Base-by-base conservation (phyloP, 2,888 invertebrate genomes). In the Temnothorax ravouxi region DNA sequence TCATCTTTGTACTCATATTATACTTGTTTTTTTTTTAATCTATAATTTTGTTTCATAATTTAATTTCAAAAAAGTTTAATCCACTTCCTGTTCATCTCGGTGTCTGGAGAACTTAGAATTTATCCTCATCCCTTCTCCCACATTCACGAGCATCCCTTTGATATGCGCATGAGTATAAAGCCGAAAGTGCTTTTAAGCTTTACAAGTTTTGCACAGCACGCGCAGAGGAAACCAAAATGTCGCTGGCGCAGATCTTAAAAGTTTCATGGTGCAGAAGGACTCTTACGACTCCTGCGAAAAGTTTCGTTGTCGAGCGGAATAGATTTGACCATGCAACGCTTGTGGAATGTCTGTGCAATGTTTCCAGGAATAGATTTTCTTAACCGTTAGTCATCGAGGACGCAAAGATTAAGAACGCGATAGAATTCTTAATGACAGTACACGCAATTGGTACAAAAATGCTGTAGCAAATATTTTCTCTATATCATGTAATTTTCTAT, bases 81-180 rank as follows among this genome's bases (percentile, higher is more conserved):
- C 11, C 11, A 47, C 15, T 72, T 59, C 59, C 38, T 25, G 13
- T 38, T 72, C 34, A 56, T 71, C 21, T 56, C n/a, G 34, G 18
- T 56, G 38, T 9, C 29, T 47, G n/a, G 2, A 64, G 59, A 6
- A 79, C 21, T 71, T 64, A n/a, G 52, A 66, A 67, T 54, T 56
- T 54, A 80, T 47, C 61, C 61, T 29, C n/a, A 52, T 56, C n/a
- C 25, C 54, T 66, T 56, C 47, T 56, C 9, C n/a, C 18, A 25
- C 38, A 83, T 56, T 64, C 83, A 86, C 86, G 86, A 85, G 87
- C 88, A 90, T 90, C 91, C 92, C 92, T 92, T 92, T 92, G 69
- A 76, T 71, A 77, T 25, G 54, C 84, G 56, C 83, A 52, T 75
- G 79, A 61, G 29, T 62, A 74, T 85, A 85, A 84, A 85, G 75